phyloP scores from a whole-genome alignment of 2,113 vertebrate genomes.

The Hystrix brachyura region DNA sequence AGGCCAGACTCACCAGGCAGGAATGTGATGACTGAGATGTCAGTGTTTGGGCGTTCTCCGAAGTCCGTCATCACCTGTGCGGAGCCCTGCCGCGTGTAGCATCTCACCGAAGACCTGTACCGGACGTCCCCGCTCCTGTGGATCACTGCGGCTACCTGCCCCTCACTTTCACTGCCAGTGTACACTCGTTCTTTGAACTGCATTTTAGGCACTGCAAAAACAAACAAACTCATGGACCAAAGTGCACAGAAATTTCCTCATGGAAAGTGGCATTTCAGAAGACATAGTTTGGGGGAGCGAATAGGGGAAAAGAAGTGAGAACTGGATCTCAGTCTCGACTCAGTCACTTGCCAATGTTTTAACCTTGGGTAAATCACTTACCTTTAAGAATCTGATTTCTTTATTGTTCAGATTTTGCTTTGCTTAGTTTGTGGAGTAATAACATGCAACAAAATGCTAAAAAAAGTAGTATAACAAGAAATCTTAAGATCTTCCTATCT shows the following conservation, averaged over 20 bases:
- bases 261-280: not conserved
- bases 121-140: constrained; percentile 93
- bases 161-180: constrained; percentile 90
- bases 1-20: constrained; percentile 90
- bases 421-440: not conserved
- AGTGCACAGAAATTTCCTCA: not conserved
- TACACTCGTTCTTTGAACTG: constrained; percentile 93
- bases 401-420: not conserved
- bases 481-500: not conserved
- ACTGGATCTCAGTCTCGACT: fast-evolving
- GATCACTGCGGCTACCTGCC: constrained; percentile 90
- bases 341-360: not conserved
- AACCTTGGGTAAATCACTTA: not conserved
- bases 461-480: not conserved
- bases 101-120: constrained; percentile 93
- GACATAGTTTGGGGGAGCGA: not conserved
- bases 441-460: not conserved
- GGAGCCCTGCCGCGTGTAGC: constrained; percentile 96
- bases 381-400: not conserved
- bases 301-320: not conserved
- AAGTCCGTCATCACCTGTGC: constrained; percentile 99
- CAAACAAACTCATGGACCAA: not conserved
- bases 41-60: constrained; percentile 96
- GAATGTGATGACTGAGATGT: constrained; percentile 93
- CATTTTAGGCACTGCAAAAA: constrained; percentile 93